phyloP scores from a whole-genome alignment of 2,888 invertebrate genomes.

The Monopis laevigella region DNA sequence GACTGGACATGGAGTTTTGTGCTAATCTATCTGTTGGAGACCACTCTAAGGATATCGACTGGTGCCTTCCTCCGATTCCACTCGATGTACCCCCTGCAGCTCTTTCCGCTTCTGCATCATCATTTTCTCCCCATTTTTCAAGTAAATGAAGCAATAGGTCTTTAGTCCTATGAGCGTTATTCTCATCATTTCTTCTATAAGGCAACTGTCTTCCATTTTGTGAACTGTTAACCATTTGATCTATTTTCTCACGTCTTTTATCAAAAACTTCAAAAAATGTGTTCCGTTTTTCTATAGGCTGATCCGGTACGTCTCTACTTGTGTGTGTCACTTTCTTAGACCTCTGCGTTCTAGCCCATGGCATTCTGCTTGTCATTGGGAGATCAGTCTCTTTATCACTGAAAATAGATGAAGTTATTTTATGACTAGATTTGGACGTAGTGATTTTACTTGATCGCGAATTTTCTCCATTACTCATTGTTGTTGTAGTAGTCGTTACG shows the following conservation, averaged over 20 bases:
- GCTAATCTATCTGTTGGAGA: conserved; percentile 77
- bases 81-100: conserved; percentile 63
- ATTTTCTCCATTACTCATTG: conserved; percentile 43
- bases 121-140: conserved; percentile 79
- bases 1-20: conserved; percentile 80
- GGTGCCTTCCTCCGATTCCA: conserved; percentile 58
- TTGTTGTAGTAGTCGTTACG: conserved; percentile 32
- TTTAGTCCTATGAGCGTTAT: conserved; percentile 77
- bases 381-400: conserved; percentile 46
- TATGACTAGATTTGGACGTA: conserved; percentile 51
- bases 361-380: conserved; percentile 61
- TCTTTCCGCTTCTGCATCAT: conserved; percentile 50
- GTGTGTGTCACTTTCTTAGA: conserved; percentile 74
- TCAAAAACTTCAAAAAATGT: conserved; percentile 61
- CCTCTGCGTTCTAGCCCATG: conserved; percentile 61
- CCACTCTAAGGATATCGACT: conserved; percentile 81
- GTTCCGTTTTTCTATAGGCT: conserved; percentile 66
- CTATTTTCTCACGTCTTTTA: conserved; percentile 50
- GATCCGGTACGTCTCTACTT: conserved; percentile 78
- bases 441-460: conserved; percentile 39
- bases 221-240: conserved; percentile 48
- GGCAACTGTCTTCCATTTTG: conserved; percentile 51
- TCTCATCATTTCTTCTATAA: conserved; percentile 59
- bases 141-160: conserved; percentile 78
- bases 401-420: conserved; percentile 45